phyloP scores from a whole-genome alignment of 64 coral and sea anemone genomes.

The Stylophora pistillata region DNA sequence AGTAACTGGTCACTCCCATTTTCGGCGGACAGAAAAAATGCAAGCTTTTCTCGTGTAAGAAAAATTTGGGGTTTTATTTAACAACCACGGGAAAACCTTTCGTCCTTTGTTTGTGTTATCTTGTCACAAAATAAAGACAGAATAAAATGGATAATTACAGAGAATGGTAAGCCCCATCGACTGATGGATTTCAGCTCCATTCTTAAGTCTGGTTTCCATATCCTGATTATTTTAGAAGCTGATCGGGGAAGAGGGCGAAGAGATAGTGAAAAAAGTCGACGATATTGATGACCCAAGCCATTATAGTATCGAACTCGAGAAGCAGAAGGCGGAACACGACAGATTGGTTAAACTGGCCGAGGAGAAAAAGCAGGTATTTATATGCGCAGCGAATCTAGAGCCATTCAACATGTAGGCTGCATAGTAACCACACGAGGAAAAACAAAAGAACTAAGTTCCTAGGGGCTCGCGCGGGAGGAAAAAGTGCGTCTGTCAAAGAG shows the following conservation, averaged over 20 bases:
- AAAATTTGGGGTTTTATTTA: too few species aligned
- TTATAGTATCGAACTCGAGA: conserved; percentile 99
- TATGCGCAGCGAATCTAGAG: too few species aligned
- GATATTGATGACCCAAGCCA: conserved; percentile 98
- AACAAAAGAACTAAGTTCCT: not conserved
- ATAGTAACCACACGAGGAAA: too few species aligned
- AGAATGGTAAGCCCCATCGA: not conserved
- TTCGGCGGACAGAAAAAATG: too few species aligned
- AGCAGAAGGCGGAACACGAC: conserved; percentile 99
- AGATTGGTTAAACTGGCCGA: conserved; percentile 95
- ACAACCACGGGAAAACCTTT: too few species aligned
- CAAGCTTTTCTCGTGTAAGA: too few species aligned
- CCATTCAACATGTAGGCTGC: too few species aligned
- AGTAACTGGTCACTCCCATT: too few species aligned
- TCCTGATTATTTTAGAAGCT: conserved; percentile 63
- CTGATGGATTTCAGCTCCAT: not conserved
- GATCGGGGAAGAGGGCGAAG: conserved; percentile 95
- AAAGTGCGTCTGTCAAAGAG: too few species aligned
- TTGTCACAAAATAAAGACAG: too few species aligned
- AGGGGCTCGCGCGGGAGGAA: not conserved
- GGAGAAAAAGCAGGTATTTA: conserved; percentile 95
- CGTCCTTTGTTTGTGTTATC: too few species aligned
- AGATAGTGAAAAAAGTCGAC: conserved; percentile 86
- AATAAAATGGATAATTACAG: too few species aligned
- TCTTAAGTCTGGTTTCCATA: not conserved